Conservation (phyloP, 2,888 invertebrate genomes). For the Cantharis nigra region DNA sequence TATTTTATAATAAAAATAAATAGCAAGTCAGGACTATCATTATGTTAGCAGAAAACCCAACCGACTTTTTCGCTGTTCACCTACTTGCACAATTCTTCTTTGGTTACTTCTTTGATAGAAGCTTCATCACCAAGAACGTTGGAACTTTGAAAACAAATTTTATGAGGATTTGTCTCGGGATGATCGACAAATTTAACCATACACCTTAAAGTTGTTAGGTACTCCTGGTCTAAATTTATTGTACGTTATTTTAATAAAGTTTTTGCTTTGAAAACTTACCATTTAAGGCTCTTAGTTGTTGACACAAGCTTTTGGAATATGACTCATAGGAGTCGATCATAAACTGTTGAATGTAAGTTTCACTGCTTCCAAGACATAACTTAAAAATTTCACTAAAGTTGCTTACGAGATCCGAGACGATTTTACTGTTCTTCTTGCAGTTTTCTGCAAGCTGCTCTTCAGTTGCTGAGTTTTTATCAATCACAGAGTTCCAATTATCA, state of each 20-base stretch:
- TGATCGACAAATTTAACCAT: not conserved
- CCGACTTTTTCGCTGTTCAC: not conserved
- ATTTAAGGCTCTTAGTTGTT: not conserved
- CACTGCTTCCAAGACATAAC: not conserved
- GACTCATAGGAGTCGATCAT: not conserved
- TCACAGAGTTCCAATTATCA: not conserved
- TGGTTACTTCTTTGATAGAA: not conserved
- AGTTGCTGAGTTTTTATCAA: not conserved
- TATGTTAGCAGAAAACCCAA: not conserved
- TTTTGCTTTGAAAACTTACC: not conserved
- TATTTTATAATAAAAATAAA: too few relatives aligned
- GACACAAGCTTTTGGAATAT: not conserved
- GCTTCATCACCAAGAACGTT: not conserved
- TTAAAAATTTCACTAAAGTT: not conserved
- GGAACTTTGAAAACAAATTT: not conserved
- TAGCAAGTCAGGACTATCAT: too few relatives aligned
- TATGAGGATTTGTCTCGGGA: not conserved
- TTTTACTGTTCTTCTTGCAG: not conserved
- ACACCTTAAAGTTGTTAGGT: not conserved
- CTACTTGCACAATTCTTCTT: not conserved
- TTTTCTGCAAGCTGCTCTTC: not conserved
- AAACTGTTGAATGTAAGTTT: not conserved
- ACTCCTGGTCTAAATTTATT: not conserved
- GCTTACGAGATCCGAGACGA: not conserved
- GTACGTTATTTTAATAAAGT: too few relatives aligned